A percentile compares a stretch with the other conserved stretches of the same genome.
Conservation (phyloP, 2,797 vertebrate species). For the Trematomus bernacchii region DNA sequence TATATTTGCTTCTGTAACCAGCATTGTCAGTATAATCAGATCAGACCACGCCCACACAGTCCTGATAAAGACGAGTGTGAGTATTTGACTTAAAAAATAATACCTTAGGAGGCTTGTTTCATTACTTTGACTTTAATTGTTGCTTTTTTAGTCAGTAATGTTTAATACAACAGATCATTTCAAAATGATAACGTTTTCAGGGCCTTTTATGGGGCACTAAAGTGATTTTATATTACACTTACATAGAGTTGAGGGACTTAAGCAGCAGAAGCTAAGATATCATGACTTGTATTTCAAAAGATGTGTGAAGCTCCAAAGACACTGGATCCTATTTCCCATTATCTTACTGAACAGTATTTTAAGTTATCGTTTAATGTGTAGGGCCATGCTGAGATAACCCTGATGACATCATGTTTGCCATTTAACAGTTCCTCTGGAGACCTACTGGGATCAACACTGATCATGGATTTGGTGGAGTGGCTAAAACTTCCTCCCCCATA, state of each 20-base stretch:
- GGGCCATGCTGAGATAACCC: neutral
- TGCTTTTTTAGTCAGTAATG: no score
- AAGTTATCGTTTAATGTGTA: neutral
- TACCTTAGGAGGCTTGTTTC: no score
- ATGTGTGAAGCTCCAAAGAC: neutral
- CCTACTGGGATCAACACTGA: neutral
- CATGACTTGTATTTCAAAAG: neutral
- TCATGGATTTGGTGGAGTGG: fast-evolving
- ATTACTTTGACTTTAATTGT: no score
- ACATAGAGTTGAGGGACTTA: no score
- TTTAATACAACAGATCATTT: no score
- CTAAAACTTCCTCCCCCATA: neutral
- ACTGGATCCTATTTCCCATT: neutral
- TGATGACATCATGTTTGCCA: neutral
- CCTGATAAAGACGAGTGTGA: neutral
- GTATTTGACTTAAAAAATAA: neutral
- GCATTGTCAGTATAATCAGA: neutral
- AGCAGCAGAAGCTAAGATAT: no score
- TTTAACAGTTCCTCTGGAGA: neutral
- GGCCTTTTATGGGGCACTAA: no score
- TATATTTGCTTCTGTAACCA: neutral
- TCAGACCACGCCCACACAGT: neutral
- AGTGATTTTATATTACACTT: no score
- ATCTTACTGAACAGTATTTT: neutral
- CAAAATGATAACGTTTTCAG: no score